phyloP scores from a whole-genome alignment of 2,797 vertebrate genomes.

The Catostomus latipinnis region DNA sequence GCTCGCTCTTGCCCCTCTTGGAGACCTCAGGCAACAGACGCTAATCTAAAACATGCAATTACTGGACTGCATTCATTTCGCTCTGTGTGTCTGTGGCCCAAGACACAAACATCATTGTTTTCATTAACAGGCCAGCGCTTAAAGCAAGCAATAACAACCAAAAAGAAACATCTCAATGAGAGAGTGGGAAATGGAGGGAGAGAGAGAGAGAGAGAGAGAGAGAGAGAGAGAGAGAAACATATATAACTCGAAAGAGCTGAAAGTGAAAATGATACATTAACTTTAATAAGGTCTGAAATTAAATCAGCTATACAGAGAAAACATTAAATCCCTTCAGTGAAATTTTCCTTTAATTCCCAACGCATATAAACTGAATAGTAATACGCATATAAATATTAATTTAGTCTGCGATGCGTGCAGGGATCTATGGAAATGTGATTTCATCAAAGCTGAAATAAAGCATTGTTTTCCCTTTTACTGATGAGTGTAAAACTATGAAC shows the following conservation, averaged over 20 bases:
- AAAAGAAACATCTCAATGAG: slow-evolving; percentile 31
- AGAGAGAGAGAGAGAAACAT: slow-evolving; percentile 10
- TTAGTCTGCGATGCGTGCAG: slow-evolving; percentile 24
- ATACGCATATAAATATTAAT: slow-evolving; percentile 40
- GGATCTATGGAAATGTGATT: slow-evolving; percentile 17
- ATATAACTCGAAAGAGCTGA: slow-evolving; percentile 27
- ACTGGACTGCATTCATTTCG: slow-evolving; percentile 50
- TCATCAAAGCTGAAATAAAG: slow-evolving; percentile 6
- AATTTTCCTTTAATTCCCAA: slow-evolving; percentile 21
- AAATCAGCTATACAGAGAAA: slow-evolving; percentile 45
- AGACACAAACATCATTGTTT: slow-evolving; percentile 60
- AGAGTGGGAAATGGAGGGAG: slow-evolving; percentile 20
- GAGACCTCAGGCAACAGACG: slow-evolving; percentile 53
- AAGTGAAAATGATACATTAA: slow-evolving; percentile 38
- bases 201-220: background rate
- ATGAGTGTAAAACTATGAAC: background rate
- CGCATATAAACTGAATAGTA: slow-evolving; percentile 36
- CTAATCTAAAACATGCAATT: slow-evolving; percentile 65
- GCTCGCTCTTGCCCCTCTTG: slow-evolving; percentile 7
- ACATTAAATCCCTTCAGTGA: slow-evolving; percentile 39
- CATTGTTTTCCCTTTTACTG: background rate
- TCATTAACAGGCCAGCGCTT: slow-evolving; percentile 54
- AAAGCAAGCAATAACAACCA: slow-evolving; percentile 43
- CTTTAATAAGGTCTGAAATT: slow-evolving; percentile 48
- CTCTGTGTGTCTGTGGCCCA: slow-evolving; percentile 42